Conservation (phyloP, 2,888 invertebrate genomes). For the Fragum sueziense region DNA sequence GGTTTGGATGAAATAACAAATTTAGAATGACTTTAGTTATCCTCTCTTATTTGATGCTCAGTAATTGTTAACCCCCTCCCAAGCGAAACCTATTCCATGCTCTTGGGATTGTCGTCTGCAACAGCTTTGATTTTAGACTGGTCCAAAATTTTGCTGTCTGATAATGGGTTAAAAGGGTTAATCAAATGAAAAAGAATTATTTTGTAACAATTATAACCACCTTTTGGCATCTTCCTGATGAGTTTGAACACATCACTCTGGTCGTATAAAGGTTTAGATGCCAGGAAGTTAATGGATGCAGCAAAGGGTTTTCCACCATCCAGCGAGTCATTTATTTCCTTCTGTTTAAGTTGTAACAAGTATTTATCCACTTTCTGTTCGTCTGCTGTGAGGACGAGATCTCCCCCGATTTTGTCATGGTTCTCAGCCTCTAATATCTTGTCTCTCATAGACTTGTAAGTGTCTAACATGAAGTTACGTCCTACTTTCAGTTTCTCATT, state of each 20-base stretch:
- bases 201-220: slow-evolving; percentile 52
- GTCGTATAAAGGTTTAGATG: slow-evolving; percentile 63
- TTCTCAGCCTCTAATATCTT: slow-evolving; percentile 58
- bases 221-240: slow-evolving; percentile 73
- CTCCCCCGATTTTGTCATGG: slow-evolving; percentile 59
- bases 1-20: too few species aligned
- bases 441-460: slow-evolving; percentile 48
- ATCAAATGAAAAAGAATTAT: neutral
- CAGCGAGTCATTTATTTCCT: slow-evolving; percentile 56
- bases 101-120: too few species aligned
- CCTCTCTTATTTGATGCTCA: too few species aligned
- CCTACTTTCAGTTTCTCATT: neutral
- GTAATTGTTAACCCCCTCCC: too few species aligned
- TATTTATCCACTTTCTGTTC: slow-evolving; percentile 64
- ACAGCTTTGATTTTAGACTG: neutral
- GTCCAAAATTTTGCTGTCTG: neutral
- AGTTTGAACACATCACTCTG: slow-evolving; percentile 68
- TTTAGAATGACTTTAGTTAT: too few species aligned
- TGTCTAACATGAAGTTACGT: slow-evolving; percentile 15
- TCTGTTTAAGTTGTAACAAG: slow-evolving; percentile 61
- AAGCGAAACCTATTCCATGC: too few species aligned
- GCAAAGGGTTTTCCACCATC: slow-evolving; percentile 56
- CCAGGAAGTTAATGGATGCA: slow-evolving; percentile 60
- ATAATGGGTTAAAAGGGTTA: neutral
- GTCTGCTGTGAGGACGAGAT: slow-evolving; percentile 56